Evolutionary conservation across 2,113 vertebrate species (phyloP), one percentile per base, ranked within the genome.

Genomic region (Acanthisitta chloris): DNA sequence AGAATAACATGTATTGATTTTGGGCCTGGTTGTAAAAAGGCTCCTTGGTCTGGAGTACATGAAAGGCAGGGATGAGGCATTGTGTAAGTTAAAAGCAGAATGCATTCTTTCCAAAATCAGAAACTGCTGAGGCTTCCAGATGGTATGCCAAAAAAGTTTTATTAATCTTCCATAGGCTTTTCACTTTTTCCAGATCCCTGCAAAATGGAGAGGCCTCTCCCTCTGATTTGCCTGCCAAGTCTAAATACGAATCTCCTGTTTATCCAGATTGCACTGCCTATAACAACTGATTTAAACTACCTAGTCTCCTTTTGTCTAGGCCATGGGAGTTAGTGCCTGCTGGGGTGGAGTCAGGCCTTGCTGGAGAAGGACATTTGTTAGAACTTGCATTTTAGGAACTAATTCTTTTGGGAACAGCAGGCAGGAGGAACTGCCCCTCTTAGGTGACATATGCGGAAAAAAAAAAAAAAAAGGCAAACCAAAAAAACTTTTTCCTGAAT

Each of bases 31-130:
- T 92, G 81, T 73, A 38, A 57, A 70, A 38, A 92, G 78, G 4
- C 64, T 78, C 42, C 87, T 95, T 94, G 82, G 64, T 94, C 81
- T 91, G 2, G 11, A 84, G 91, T 46, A 77, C 71, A 73, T 83
- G 91, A 92, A 95, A 91, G 85, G 85, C 81, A 71, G 88, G 74
- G 67, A 71, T 36, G 71, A 96, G 86, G 80, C 57, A 94, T 90
- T 96, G 94, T 94, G 86, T 83, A 38, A 92, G 94, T 92, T 94
- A 64, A 96, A 96, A 92, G 91, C 81, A 83, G 58, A 86, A 82
- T 2, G 15, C 73, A 57, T 95, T 69, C 72, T 83, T 93, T 91
- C 86, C 16, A 4, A 91, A 82, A 62, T 69, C 81, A 52, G 74
- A 92, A 96, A 82, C 76, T 76, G 69, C 81, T 33, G 51, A 91